These are phyloP conservation scores for Amblyjoppa fuscipennis DNA, from an alignment of 2,888 invertebrate genomes.

Conservation along the genomic window DNA sequence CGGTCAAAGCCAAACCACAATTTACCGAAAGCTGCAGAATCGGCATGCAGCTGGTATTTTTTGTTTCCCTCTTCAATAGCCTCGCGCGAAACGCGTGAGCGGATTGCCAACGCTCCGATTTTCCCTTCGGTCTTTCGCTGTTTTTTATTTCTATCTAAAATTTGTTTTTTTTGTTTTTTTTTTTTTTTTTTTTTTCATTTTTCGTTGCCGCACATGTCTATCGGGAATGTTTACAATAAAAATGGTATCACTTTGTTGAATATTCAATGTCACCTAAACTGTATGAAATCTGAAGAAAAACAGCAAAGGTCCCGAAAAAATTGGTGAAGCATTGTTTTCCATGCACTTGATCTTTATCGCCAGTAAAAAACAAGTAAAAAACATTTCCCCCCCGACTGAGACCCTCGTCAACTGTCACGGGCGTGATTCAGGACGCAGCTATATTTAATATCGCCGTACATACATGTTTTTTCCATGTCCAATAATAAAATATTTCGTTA, in stretches of 20 bases:
- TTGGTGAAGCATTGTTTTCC: too few species aligned
- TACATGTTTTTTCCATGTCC: neutral
- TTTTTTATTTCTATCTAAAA: neutral
- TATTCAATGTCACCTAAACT: too few species aligned
- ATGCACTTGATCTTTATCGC: neutral
- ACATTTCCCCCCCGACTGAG: neutral
- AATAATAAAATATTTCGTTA: slow-evolving; percentile 10
- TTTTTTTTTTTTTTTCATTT: neutral
- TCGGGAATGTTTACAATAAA: too few species aligned
- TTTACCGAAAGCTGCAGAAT: slow-evolving; percentile 8
- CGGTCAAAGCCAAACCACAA: slow-evolving; percentile 16
- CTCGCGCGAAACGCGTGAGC: neutral
- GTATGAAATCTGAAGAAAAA: too few species aligned
- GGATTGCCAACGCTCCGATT: neutral
- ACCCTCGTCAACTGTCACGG: neutral
- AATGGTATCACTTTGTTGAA: too few species aligned
- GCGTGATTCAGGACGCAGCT: neutral
- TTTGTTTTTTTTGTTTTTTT: neutral
- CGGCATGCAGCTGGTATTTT: neutral
- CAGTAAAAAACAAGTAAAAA: neutral
- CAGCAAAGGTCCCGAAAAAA: too few species aligned
- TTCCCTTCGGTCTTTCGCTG: neutral
- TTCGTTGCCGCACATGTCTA: too few species aligned
- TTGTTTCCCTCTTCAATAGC: slow-evolving; percentile 14
- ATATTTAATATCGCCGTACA: neutral